Percentiles rank a stretch among this genome's conserved stretches.
phyloP scores from a whole-genome alignment of 2,888 invertebrate species.

The Habrosyne pyritoides region DNA sequence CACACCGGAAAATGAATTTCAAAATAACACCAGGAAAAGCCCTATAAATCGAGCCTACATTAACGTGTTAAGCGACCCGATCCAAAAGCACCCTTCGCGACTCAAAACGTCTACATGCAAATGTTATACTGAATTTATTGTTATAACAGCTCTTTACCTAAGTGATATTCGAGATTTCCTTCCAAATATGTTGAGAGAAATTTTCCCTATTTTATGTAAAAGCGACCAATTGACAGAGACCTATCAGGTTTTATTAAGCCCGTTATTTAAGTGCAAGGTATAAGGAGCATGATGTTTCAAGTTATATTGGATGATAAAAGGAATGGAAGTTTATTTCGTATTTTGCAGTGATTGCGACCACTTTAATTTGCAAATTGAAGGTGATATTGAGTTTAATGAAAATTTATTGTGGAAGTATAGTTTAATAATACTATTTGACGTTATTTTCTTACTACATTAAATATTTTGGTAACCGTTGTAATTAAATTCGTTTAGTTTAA shows the following conservation, averaged over 20 bases:
- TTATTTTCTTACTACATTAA: neutral
- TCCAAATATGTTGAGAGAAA: constrained; percentile 59
- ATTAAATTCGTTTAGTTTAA: too few relatives aligned
- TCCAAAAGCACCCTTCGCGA: constrained; percentile 58
- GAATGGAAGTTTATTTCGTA: constrained; percentile 55
- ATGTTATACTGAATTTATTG: constrained; percentile 78
- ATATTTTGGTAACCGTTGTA: too few relatives aligned
- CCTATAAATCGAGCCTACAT: constrained; percentile 43
- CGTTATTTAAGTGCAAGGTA: constrained; percentile 7
- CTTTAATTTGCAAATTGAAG: constrained; percentile 54
- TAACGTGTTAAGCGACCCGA: constrained; percentile 71
- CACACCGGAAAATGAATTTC: neutral
- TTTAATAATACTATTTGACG: constrained; percentile 4
- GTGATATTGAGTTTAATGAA: constrained; percentile 50
- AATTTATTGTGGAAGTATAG: constrained; percentile 16
- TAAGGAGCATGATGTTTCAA: constrained; percentile 30
- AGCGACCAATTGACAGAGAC: constrained; percentile 42
- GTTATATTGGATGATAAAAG: constrained; percentile 36
- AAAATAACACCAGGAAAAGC: constrained; percentile 44
- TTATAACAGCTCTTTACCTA: constrained; percentile 73
- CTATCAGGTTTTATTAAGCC: constrained; percentile 24
- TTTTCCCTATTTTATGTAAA: constrained; percentile 52
- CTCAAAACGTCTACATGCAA: constrained; percentile 67
- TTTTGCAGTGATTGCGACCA: constrained; percentile 58
- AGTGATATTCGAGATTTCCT: constrained; percentile 78